A percentile compares a stretch with the other conserved stretches of the same genome.
phyloP scores from a whole-genome alignment of 1,140 invertebrate genomes.

The Dufourea novaeangliae region DNA sequence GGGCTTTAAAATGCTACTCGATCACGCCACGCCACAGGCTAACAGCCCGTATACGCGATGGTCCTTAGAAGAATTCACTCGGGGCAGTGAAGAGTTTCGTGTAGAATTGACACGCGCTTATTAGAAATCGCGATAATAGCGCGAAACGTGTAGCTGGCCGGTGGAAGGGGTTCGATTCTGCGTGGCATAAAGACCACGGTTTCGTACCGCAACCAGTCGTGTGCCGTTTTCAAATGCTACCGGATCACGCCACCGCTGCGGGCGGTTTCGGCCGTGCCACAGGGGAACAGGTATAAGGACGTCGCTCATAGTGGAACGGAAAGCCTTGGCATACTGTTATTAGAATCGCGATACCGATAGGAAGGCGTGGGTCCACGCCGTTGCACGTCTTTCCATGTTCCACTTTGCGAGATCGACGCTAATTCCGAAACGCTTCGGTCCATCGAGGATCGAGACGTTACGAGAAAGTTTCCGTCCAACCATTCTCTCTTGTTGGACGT shows the following conservation, averaged over 20 bases:
- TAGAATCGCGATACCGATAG: constrained; percentile 41
- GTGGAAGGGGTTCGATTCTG: background rate
- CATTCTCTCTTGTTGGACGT: background rate
- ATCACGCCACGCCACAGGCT: constrained; percentile 64
- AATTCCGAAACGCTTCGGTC: constrained; percentile 16
- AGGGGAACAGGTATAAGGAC: constrained; percentile 36
- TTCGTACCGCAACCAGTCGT: constrained; percentile 22
- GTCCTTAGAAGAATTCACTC: too few species aligned
- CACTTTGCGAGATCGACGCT: constrained; percentile 33
- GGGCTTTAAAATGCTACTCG: constrained; percentile 60
- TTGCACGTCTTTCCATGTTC: constrained; percentile 49
- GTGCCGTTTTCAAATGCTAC: constrained; percentile 55
- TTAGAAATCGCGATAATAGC: constrained; percentile 33
- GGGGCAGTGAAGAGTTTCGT: too few species aligned
- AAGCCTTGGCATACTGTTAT: constrained; percentile 49
- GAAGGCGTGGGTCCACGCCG: background rate
- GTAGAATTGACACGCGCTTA: constrained; percentile 59
- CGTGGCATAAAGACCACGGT: background rate
- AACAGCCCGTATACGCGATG: too few species aligned
- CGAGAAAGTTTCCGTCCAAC: constrained; percentile 13
- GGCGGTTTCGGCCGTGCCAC: constrained; percentile 16
- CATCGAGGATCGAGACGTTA: constrained; percentile 13
- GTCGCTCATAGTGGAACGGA: constrained; percentile 32
- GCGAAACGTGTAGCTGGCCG: background rate
- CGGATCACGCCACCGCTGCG: constrained; percentile 51